phyloP scores from a whole-genome alignment of 2,797 vertebrate genomes.

The Nothura maculosa region DNA sequence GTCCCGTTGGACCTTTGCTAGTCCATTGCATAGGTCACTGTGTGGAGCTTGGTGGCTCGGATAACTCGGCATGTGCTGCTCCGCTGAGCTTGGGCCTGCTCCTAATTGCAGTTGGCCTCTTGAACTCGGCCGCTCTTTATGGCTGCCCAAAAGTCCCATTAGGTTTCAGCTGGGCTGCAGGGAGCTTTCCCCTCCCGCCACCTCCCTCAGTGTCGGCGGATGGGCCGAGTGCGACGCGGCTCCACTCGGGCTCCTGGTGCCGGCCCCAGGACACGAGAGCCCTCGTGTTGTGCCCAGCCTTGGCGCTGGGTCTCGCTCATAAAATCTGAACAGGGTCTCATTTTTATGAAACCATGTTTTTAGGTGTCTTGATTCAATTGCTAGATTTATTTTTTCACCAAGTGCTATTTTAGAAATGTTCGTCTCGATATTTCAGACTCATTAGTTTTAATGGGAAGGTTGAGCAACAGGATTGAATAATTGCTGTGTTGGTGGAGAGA shows the following conservation, averaged over 20 bases:
- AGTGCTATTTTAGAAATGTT: neutral
- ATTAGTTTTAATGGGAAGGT: neutral
- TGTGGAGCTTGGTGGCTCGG: neutral
- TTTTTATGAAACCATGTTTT: neutral
- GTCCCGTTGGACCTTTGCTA: neutral
- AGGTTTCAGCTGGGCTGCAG: neutral
- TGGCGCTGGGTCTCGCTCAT: neutral
- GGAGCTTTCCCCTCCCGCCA: neutral
- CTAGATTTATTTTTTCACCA: fast-evolving
- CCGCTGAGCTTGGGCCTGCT: neutral
- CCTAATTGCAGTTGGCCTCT: neutral
- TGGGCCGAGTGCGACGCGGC: neutral
- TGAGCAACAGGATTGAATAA: neutral
- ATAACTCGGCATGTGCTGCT: neutral
- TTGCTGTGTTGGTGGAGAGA: neutral
- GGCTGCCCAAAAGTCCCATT: neutral
- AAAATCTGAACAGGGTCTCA: neutral
- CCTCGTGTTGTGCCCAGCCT: neutral
- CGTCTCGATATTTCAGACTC: fast-evolving
- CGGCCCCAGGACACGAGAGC: neutral
- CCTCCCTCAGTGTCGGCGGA: neutral
- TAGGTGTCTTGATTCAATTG: neutral
- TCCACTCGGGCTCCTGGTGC: neutral
- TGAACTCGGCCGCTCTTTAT: fast-evolving
- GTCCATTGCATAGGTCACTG: neutral